Evolutionary conservation across 2,113 vertebrate genomes (phyloP).

Genomic region (Cyanocitta stelleri): DNA sequence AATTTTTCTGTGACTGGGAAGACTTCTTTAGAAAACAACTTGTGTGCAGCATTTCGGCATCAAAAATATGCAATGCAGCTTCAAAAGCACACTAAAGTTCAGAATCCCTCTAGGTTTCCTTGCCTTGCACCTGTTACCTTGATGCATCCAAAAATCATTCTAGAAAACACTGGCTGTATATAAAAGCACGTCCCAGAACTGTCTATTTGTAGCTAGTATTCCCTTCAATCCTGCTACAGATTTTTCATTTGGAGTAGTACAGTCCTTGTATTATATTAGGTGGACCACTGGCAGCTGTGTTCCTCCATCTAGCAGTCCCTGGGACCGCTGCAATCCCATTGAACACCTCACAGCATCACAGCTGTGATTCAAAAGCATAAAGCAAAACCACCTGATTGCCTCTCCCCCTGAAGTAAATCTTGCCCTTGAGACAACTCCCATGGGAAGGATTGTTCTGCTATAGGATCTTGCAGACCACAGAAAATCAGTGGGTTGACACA

Average conservation of each 20-base stretch:
- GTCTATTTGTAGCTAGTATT: not conserved
- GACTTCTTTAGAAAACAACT: not conserved
- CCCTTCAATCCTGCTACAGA: not conserved
- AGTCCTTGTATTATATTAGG: not conserved
- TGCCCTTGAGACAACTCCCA: not conserved
- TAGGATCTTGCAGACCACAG: not conserved
- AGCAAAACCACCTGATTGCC: not conserved
- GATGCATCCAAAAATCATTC: not conserved
- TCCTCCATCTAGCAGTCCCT: not conserved
- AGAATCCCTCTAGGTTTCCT: not conserved
- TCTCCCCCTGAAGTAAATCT: not conserved
- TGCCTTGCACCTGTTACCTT: not conserved
- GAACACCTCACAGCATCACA: not conserved
- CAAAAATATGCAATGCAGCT: not conserved
- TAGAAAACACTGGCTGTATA: not conserved
- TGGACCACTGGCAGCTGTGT: not conserved
- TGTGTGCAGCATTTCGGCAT: not conserved
- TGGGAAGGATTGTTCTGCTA: not conserved
- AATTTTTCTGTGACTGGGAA: not conserved
- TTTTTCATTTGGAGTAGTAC: not conserved
- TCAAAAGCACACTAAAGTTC: not conserved
- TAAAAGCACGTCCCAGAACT: not conserved
- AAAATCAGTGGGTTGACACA: not conserved
- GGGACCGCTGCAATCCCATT: not conserved
- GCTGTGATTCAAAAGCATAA: not conserved